A percentile compares a stretch with the other conserved stretches of the same genome.
phyloP scores from a whole-genome alignment of 2,797 vertebrate species.

The Hoplostethus atlanticus region DNA sequence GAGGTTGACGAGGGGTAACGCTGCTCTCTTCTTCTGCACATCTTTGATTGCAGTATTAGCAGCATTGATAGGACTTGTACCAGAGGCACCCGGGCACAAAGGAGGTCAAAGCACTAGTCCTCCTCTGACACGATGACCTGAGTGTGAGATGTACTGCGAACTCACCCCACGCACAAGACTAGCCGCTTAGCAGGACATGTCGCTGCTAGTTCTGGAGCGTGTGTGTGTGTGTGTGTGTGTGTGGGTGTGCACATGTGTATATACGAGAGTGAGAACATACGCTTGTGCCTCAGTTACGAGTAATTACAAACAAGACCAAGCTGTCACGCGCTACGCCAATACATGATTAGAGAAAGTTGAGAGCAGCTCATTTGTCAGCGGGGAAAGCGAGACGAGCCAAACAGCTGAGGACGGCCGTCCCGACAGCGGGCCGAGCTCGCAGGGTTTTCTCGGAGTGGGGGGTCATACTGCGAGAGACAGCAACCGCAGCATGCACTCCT shows the following conservation, averaged over 20 bases:
- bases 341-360: slow-evolving; percentile 20
- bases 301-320: slow-evolving; percentile 29
- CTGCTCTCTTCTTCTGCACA: background rate
- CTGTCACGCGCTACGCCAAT: slow-evolving; percentile 27
- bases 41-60: background rate
- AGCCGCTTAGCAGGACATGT: slow-evolving; percentile 7
- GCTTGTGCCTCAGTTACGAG: slow-evolving; percentile 10
- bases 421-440: background rate
- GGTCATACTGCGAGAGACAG: background rate
- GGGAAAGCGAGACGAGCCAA: slow-evolving; percentile 20
- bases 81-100: background rate
- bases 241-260: background rate
- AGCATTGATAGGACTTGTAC: background rate
- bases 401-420: background rate
- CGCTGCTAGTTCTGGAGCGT: slow-evolving; percentile 12
- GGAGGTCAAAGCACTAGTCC: background rate
- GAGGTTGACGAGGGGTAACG: background rate
- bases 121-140: background rate
- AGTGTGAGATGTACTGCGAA: background rate
- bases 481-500: background rate
- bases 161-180: background rate
- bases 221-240: slow-evolving; percentile 1
- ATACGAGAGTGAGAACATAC: background rate
- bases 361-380: slow-evolving; percentile 24
- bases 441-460: slow-evolving; percentile 1